Evolutionary conservation across 1,140 invertebrate genomes (phyloP).

Genomic region (Caenorhabditis briggsae): DNA sequence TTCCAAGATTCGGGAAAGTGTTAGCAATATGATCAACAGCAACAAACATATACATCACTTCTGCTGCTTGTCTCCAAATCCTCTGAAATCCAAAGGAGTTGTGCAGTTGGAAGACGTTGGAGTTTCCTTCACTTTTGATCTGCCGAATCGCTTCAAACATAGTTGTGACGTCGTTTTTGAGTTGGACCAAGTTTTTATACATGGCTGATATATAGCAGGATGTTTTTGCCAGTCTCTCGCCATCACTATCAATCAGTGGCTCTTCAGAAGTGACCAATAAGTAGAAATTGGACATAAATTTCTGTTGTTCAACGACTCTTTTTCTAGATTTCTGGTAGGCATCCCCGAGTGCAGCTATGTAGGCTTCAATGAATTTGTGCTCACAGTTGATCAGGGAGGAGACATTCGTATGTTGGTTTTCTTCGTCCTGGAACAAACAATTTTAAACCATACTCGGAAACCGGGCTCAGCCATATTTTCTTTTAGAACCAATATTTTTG

Average conservation of each 20-base stretch:
- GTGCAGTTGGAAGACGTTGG: slow-evolving; percentile 25
- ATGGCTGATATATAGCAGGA: not conserved
- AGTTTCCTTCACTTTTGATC: slow-evolving; percentile 5
- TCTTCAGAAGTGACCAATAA: not conserved
- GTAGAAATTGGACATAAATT: not conserved
- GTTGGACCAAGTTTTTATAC: not conserved
- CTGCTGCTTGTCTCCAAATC: slow-evolving; percentile 1
- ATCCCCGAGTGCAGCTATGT: slow-evolving; percentile 16
- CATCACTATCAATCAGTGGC: not conserved
- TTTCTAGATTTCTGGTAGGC: slow-evolving; percentile 18
- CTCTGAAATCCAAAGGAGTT: slow-evolving; percentile 2
- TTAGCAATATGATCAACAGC: not conserved
- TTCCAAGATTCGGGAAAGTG: not conserved
- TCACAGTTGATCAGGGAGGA: slow-evolving; percentile 33
- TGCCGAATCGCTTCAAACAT: slow-evolving; percentile 12
- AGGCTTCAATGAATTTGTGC: slow-evolving; percentile 31
- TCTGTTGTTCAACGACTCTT: slow-evolving; percentile 1
- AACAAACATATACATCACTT: slow-evolving; percentile 16
- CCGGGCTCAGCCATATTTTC: no score
- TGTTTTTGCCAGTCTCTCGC: slow-evolving; percentile 2
- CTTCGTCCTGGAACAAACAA: slow-evolving; percentile 13
- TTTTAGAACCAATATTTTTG: no score
- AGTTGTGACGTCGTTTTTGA: not conserved
- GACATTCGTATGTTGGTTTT: not conserved
- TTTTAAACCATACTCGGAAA: no score